Base-by-base conservation (phyloP, 2,113 vertebrate species). In the Aegotheles bennettii region DNA sequence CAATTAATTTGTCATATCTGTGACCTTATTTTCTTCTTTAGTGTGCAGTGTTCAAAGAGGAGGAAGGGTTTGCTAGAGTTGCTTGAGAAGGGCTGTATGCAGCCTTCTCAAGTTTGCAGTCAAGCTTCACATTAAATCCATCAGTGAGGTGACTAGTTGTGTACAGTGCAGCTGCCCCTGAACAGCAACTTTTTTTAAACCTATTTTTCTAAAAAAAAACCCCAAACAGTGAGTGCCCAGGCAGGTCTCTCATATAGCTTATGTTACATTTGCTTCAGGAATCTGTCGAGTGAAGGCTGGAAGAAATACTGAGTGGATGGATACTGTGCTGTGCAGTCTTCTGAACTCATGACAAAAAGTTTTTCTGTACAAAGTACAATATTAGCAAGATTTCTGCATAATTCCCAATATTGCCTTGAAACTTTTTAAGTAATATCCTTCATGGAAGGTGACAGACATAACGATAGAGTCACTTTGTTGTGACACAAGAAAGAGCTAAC, bases 1-100 rank as follows among this genome's bases (percentile, higher is more conserved):
- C 76, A 95, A 93, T 88, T 94, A 93, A 78, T 90, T 88, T 94
- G 64, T 75, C 28, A 51, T 82, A 24, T 88, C 57, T 70, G n/a
- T 80, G 77, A 78, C 84, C 35, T 81, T 87, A 78, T 86, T 96
- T 96, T 69, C 43, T 47, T 69, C 70, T 89, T 83, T 38, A 75
- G 56, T 11, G 8, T 56, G 20, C 24, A 36, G 16, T 38, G 35
- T 29, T 82, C 54, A 47, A 74, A 31, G 48, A 47, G 47, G 50
- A n/a, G 51, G 65, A 56, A 50, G 60, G 57, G 8, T 42, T 93
- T 84, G 53, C 70, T 85, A 14, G 57, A 63, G 57, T 31, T 56
- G 17, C 70, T 80, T 42, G 45, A 78, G 69, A 20, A 94, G 56
- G 12, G 45, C 45, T 70, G 21, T 47, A 26, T 13, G 31, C 38